Evolutionary conservation across 2,797 vertebrate genomes (phyloP), one percentile per base, ranked within the genome.

Genomic region (Cirrhinus mrigala): DNA sequence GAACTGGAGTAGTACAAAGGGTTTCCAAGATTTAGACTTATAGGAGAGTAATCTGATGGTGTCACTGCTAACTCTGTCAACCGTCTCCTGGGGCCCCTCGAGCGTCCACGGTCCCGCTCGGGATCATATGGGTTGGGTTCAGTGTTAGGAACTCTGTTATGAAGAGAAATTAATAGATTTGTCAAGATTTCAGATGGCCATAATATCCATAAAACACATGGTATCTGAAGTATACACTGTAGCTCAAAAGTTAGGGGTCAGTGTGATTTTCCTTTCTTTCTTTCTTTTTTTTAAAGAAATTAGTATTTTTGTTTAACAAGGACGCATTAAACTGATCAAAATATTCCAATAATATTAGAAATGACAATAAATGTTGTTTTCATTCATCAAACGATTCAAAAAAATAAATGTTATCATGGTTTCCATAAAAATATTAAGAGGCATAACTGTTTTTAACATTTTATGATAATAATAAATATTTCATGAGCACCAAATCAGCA

Each of bases 21-120:
- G 29, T 85, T 93, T 85, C 89, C 90, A 7, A 92, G 82, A 66
- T 84, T 89, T 74, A 82, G 60, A 0, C 75, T 62, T 64, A 91
- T 44, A 0, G 92, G 79, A 20, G 90, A 90, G 83, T 93, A 91
- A 24, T 96, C 94, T 0, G 94, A 94, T 69, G 94, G 89, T 0
- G 92, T 92, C 85, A 96, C 93, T 0, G 92, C 89, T 77, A 95
- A 96, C 69, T 97, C 96, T 0, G 95, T 95, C 70, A 97, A 92
- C 29, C 96, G 95, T 58, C 96, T 95, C 85, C 96, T 93, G 2
- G 95, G 89, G 20, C 94, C 85, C 78, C 94, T 92, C 50, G 90
- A 88, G 64, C 96, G 95, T 0, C 96, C 94, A 3, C 95, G 94
- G 2, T 92, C 92, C 78, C 94, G 95, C 0, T 94, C 89, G 0